Conservation (phyloP, 2,113 vertebrate species). For the Miniopterus natalensis region DNA sequence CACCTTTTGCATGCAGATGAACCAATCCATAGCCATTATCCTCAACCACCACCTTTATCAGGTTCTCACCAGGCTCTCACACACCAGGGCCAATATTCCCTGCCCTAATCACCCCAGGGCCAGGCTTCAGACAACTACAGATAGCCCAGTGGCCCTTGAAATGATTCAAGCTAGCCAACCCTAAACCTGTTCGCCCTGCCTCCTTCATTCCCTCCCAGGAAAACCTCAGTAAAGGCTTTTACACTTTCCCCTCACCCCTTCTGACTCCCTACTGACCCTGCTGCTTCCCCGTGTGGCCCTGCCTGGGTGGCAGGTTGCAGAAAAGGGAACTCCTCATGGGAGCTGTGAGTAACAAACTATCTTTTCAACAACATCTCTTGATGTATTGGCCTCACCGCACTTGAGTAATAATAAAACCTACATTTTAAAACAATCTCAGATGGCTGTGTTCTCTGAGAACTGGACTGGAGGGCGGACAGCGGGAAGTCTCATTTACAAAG, state of each 20-base stretch:
- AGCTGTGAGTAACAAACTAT: not conserved
- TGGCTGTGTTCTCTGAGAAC: not conserved
- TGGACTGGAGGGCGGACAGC: accelerated
- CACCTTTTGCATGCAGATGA: not conserved
- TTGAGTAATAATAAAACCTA: not conserved
- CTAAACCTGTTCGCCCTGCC: not conserved
- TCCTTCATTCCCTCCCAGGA: not conserved
- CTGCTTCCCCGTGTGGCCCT: accelerated
- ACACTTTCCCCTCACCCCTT: accelerated
- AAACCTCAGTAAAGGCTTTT: not conserved
- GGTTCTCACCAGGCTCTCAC: not conserved
- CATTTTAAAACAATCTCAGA: not conserved
- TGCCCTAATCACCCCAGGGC: not conserved
- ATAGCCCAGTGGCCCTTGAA: too few species aligned
- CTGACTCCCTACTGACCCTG: not conserved
- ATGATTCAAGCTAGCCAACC: not conserved
- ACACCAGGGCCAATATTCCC: accelerated
- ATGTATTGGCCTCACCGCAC: accelerated
- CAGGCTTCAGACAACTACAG: accelerated
- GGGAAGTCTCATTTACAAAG: accelerated
- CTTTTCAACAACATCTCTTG: not conserved
- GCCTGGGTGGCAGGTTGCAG: not conserved
- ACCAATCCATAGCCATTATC: not conserved
- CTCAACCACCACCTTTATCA: accelerated
- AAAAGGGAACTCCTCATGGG: not conserved